A percentile compares a stretch with the other conserved stretches of the same genome.
Conservation (phyloP, 2,888 invertebrate species). For the Hylaea fasciaria region DNA sequence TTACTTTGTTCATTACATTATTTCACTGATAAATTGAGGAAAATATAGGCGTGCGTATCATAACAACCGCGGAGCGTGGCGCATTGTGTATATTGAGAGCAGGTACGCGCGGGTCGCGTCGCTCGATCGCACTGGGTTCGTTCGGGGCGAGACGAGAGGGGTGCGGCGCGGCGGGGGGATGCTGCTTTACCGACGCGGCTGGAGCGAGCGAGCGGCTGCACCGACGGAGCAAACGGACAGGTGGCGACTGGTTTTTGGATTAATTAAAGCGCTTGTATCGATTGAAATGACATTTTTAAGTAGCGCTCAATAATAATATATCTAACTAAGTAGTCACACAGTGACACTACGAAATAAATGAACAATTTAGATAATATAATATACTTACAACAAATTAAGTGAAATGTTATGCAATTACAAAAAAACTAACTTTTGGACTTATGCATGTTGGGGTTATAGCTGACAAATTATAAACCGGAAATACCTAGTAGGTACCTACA, state of each 20-base stretch:
- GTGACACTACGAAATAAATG: background rate
- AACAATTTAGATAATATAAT: background rate
- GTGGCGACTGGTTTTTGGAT: conserved; percentile 60
- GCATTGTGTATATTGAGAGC: conserved; percentile 60
- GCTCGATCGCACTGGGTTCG: conserved; percentile 81
- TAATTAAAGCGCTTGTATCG: conserved; percentile 40
- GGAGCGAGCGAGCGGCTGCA: conserved; percentile 47
- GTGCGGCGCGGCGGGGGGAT: conserved; percentile 55
- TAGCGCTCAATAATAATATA: background rate
- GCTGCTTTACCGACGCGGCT: conserved; percentile 57
- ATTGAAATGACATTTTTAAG: conserved; percentile 9
- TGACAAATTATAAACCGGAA: too few species aligned
- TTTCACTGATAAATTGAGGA: conserved; percentile 79
- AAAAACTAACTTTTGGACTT: too few species aligned
- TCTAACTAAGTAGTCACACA: too few species aligned
- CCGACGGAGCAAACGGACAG: conserved; percentile 66
- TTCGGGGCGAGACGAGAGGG: conserved; percentile 60
- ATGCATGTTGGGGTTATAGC: too few species aligned
- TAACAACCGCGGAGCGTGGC: conserved; percentile 73
- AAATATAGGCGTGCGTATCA: conserved; percentile 70
- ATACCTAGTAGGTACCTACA: too few species aligned
- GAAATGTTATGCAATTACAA: too few species aligned
- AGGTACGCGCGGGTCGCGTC: conserved; percentile 73
- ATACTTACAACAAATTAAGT: too few species aligned
- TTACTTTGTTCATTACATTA: conserved; percentile 86